Base-by-base conservation (phyloP, 2,888 invertebrate genomes). In the Leptopilina myrica region DNA sequence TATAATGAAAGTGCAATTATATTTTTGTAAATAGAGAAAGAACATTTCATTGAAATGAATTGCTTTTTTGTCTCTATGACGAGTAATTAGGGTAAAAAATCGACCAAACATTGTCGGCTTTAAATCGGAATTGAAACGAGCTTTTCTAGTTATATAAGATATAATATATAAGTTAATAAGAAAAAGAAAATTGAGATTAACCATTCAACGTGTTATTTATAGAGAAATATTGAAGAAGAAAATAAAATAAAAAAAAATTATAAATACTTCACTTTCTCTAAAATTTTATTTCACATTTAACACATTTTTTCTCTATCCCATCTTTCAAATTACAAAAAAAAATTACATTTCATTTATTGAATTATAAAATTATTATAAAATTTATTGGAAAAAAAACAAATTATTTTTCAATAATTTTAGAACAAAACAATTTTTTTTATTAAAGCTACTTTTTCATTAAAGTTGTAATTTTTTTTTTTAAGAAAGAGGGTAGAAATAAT, bases 41-140 rank as follows among this genome's bases (percentile, higher is more conserved):
- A 43, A 69, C 26, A 26, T 69, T 69, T 6, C 20, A 26, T 33
- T 56, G 14, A 64, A 15, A 20, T 20, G 26, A 14, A n/a, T n/a
- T 73, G 49, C 33, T 33, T 33, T 33, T 69, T 59, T 33, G 56
- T 73, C 33, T 40, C 73, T 56, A 73, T 73, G 73, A 11, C 73
- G 33, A 62, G 53, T 53, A 69, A 40, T 73, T 73, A 40, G n/a
- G 26, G n/a, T 15, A 76, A 9, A 76, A 7, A 43, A 43, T 76
- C 46, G 76, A 76, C 26, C 64, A 76, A 76, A 76, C 76, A 73
- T 76, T 76, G 33, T 76, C 40, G 49, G 53, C n/a, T 53, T 40
- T 26, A 73, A 56, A 33, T 56, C 20, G 15, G 20, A 56, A 40
- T 40, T 33, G 40, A 69, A 14, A 33, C 56, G 64, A 76, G 26